phyloP scores from a whole-genome alignment of 2,888 invertebrate genomes.

The Pristionchus mayeri region DNA sequence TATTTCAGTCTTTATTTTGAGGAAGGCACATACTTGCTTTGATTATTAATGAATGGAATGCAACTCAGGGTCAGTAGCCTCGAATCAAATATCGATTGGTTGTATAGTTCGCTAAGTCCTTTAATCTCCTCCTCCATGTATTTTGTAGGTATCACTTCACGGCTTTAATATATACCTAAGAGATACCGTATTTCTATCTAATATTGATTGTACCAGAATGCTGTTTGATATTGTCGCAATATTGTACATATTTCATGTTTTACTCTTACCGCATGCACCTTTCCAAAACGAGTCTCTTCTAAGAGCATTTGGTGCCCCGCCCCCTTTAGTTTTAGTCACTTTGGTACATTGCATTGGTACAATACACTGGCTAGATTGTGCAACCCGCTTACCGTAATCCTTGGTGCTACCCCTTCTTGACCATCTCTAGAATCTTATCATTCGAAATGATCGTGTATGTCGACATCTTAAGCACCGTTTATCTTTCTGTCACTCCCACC shows the following conservation, averaged over 20 bases:
- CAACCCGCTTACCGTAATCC: neutral
- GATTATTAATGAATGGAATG: neutral
- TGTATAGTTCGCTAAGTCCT: neutral
- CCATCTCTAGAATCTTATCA: conserved; percentile 28
- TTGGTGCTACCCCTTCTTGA: conserved; percentile 2
- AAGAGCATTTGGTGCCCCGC: conserved; percentile 37
- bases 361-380: conserved; percentile 11
- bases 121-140: neutral
- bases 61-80: conserved; percentile 25
- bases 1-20: conserved; percentile 12
- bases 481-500: neutral
- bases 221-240: conserved; percentile 38
- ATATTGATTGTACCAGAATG: conserved; percentile 38
- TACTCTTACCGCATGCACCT: conserved; percentile 36
- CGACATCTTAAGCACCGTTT: neutral
- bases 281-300: conserved; percentile 44
- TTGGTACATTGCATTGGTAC: conserved; percentile 19
- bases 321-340: conserved; percentile 35
- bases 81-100: conserved; percentile 28
- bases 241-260: conserved; percentile 35
- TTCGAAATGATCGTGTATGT: conserved; percentile 15
- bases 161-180: conserved; percentile 38
- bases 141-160: neutral
- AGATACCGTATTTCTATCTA: conserved; percentile 39
- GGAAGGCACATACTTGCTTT: neutral